Evolutionary conservation across 1,140 invertebrate genomes (phyloP), one percentile per base, ranked within the genome.

Genomic region (Drosophila orosa): DNA sequence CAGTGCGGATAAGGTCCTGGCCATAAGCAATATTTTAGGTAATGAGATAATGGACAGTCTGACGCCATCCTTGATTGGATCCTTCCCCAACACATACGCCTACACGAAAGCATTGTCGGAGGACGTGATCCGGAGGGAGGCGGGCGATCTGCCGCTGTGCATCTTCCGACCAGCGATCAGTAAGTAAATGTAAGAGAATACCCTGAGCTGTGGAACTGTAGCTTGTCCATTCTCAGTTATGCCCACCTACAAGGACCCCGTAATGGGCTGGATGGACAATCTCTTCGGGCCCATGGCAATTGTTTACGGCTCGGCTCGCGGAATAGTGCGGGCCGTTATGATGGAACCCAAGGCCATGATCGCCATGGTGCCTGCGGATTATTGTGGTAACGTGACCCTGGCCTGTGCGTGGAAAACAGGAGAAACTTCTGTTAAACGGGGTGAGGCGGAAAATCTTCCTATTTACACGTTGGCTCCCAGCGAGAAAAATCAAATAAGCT

Each of bases 201-300:
- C 8, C 1, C 4, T 1, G 6, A 24, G 1, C 2, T 5, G 3
- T 5, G 13, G 4, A 7, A 3, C 29, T 35, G 1, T 0, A 35
- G 15, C 10, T 96, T 72, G 94, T 96, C 27, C 94, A 94, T 44
- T 19, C 22, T 1, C 91, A 95, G 96, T 98, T 31, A 94, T 97
- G 31, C 95, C 96, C 0, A 95, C 96, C 1, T 95, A 95, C 92
- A 94, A 94, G 63, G 97, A 98, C 63, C 95, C 95, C 0, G 68
- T 94, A 0, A 59, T 90, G 12, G 95, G 96, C 3, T 98, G 96
- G 96, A 96, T 98, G 24, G 97, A 98, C 90, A 98, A 98, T 85
- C 93, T 97, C 68, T 98, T 98, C 90, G 97, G 97, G 44, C 96
- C 97, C 3, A 96, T 96, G 52, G 97, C 95, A 24, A 89, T 95